These are phyloP conservation scores for Drosophila triauraria DNA, from an alignment of 1,140 invertebrate species.

Conservation along the genomic window DNA sequence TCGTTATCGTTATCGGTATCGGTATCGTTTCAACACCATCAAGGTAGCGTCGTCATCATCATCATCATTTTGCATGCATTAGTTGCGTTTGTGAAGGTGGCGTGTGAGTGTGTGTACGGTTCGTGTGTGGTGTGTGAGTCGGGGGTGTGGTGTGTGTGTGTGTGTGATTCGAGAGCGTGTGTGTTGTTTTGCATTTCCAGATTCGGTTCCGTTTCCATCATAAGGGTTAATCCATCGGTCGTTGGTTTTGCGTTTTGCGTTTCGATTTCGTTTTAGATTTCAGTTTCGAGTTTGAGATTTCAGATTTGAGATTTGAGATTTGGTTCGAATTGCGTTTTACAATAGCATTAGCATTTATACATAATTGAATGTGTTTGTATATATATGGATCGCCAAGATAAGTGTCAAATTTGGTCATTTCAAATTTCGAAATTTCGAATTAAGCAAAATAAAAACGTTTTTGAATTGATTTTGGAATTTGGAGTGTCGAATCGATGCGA, in stretches of 20 bases:
- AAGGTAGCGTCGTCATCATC: conserved; percentile 21
- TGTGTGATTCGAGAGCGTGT: conserved; percentile 31
- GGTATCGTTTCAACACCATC: conserved; percentile 25
- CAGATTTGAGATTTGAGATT: conserved; percentile 18
- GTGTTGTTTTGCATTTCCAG: conserved; percentile 45
- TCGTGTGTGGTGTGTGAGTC: conserved; percentile 30
- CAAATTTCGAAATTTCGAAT: conserved; percentile 38
- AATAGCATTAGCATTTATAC: conserved; percentile 56
- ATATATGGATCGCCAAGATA: conserved; percentile 85
- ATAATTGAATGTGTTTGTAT: conserved; percentile 67
- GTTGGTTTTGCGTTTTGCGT: conserved; percentile 50
- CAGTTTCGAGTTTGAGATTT: conserved; percentile 24
- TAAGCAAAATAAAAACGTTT: conserved; percentile 50
- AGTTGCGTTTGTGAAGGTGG: conserved; percentile 44
- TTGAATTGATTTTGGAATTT: conserved; percentile 58
- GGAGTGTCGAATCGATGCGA: conserved; percentile 61
- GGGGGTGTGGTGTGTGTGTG: conserved; percentile 20
- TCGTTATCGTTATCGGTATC: conserved; percentile 14
- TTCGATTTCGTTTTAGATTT: conserved; percentile 45
- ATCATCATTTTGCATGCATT: conserved; percentile 60
- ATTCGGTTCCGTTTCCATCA: conserved; percentile 57
- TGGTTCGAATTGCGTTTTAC: conserved; percentile 57
- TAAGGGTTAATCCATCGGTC: conserved; percentile 55
- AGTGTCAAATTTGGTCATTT: conserved; percentile 69
- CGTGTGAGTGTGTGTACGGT: conserved; percentile 26